Base-by-base conservation (phyloP, 2,888 invertebrate species). In the Spodoptera picta region DNA sequence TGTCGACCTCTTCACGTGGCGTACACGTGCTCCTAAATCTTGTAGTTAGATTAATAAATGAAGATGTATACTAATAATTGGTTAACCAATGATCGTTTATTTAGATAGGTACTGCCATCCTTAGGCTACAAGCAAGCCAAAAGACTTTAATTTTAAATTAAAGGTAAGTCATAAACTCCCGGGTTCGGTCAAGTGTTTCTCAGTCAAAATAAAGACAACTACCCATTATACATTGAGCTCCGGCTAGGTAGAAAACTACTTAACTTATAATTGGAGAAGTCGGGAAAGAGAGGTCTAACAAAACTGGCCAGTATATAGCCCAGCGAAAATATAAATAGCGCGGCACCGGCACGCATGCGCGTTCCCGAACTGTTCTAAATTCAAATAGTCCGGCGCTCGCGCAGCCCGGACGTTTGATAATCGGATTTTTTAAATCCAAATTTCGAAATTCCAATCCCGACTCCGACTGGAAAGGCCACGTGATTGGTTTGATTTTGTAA, bases 391-490 rank as follows among this genome's bases (percentile, higher is more conserved):
- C 91, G 90, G 90, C 90, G 90, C 87, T 79, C 84, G 87, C 73
- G 87, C 87, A 79, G 88, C 87, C 90, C 91, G 91, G 92, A 88
- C 89, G 81, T 80, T 83, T 79, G 81, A 81, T 81, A 81, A 79
- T 74, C 79, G 83, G 84, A 83, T 85, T 85, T 85, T 85, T 75
- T 75, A 81, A 79, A 73, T 78, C 65, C 69, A 55, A 74, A 73
- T 75, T 81, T 80, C 74, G 79, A 80, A 81, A 79, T 84, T 84
- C 81, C 80, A 78, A 83, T 77, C 76, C 72, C 85, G 87, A 89
- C 82, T 83, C 80, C 91, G 91, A 93, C 92, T 92, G 92, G 93
- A 91, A 90, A 91, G 93, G 93, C 89, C 90, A 87, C 85, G 79
- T 54, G 65, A 63, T 71, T 73, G 71, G 75, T 66, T 69, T 36